Conservation (phyloP, 2,888 invertebrate species). For the Leuctra nigra region DNA sequence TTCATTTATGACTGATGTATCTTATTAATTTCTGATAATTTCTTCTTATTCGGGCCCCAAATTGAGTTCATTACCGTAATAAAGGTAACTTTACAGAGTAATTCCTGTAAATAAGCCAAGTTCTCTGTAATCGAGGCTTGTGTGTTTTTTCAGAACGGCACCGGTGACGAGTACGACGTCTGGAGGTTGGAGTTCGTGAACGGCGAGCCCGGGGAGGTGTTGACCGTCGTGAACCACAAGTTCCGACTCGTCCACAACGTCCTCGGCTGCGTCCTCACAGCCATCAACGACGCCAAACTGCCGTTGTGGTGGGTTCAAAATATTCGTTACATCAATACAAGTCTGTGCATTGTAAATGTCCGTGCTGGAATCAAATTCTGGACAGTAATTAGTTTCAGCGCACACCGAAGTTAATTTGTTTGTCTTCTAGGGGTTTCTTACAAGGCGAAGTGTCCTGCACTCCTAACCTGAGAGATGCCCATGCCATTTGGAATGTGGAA, state of each 20-base stretch:
- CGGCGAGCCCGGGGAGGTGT: conserved; percentile 65
- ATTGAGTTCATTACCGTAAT: too few relatives aligned
- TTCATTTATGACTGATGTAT: too few relatives aligned
- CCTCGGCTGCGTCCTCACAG: conserved; percentile 73
- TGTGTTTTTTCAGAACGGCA: conserved; percentile 71
- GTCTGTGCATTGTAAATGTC: too few relatives aligned
- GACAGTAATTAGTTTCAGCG: too few relatives aligned
- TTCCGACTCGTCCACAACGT: conserved; percentile 80
- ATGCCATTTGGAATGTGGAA: conserved; percentile 90
- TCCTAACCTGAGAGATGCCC: conserved; percentile 77
- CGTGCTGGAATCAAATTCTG: too few relatives aligned
- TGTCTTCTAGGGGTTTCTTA: conserved; percentile 73
- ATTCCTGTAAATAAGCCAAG: too few relatives aligned
- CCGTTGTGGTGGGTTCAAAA: conserved; percentile 80
- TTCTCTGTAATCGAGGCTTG: too few relatives aligned
- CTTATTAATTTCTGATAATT: too few relatives aligned
- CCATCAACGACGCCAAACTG: conserved; percentile 83
- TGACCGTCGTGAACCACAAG: conserved; percentile 78
- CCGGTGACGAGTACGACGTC: conserved; percentile 92
- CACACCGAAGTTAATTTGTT: too few relatives aligned
- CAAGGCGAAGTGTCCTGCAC: conserved; percentile 95
- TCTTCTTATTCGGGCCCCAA: too few relatives aligned
- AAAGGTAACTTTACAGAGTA: too few relatives aligned
- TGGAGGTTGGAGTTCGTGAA: conserved; percentile 79
- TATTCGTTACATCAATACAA: too few relatives aligned